Percentiles rank a stretch among this genome's conserved stretches.
These are phyloP conservation scores for Hydrozoanthus gracilis DNA, from an alignment of 92 coral and sea anemone species.

Conservation along the genomic window DNA sequence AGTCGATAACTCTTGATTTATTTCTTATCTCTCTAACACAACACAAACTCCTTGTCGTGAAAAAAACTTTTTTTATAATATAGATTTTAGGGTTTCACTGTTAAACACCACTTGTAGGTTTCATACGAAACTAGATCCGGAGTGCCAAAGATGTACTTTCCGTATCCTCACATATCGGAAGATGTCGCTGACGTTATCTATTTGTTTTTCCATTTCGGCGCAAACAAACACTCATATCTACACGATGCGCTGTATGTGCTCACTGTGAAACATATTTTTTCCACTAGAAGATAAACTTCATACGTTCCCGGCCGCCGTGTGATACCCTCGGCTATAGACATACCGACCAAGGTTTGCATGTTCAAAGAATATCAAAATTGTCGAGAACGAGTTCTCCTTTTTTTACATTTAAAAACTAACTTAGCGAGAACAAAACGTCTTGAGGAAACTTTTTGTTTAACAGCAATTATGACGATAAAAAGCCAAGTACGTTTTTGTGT, in stretches of 20 bases:
- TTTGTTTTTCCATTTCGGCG: not conserved
- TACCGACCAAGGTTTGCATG: not conserved
- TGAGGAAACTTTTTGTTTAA: too few relatives aligned
- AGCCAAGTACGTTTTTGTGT: too few relatives aligned
- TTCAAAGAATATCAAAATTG: not conserved
- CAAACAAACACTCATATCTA: too few relatives aligned
- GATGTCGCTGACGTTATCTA: not conserved
- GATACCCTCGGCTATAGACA: not conserved
- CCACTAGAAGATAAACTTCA: too few relatives aligned
- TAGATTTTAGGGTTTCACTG: not conserved
- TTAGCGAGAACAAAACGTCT: too few relatives aligned
- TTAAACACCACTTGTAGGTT: too few relatives aligned
- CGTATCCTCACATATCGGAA: not conserved
- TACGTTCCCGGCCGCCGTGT: not conserved
- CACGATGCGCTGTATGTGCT: not conserved
- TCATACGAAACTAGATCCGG: too few relatives aligned
- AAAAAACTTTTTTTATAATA: not conserved
- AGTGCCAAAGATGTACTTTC: too few relatives aligned
- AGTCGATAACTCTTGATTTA: not conserved
- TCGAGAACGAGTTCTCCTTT: not conserved
- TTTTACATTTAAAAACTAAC: too few relatives aligned
- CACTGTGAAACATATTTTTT: not conserved
- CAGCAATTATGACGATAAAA: too few relatives aligned
- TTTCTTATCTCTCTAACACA: not conserved
- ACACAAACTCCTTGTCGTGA: not conserved